Percentiles rank a stretch among this genome's conserved stretches.
Conservation (phyloP, 1,140 invertebrate species). For the Battus philenor region DNA sequence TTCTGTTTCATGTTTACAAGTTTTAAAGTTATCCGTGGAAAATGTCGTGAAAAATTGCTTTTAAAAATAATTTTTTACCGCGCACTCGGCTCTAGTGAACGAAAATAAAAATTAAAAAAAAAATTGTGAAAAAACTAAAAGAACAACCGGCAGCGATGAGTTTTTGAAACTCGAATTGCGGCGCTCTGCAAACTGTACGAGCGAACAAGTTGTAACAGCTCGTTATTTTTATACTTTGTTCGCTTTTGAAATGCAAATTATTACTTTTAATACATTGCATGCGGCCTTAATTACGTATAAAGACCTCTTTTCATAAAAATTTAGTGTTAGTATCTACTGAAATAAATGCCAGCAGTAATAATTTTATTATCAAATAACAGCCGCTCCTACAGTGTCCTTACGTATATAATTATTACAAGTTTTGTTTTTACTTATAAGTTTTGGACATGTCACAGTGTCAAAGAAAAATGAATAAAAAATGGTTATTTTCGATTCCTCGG, state of each 20-base stretch:
- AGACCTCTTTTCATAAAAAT: too few relatives aligned
- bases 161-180: slow-evolving; percentile 15
- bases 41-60: not conserved
- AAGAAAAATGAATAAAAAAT: too few relatives aligned
- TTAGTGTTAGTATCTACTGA: too few relatives aligned
- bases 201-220: slow-evolving; percentile 10
- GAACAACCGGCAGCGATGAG: slow-evolving; percentile 5
- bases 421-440: too few relatives aligned
- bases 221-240: slow-evolving; percentile 9
- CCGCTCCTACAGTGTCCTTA: too few relatives aligned
- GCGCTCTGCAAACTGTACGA: not conserved
- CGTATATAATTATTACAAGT: too few relatives aligned
- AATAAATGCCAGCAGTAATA: too few relatives aligned
- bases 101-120: too few relatives aligned
- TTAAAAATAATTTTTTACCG: not conserved
- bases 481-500: too few relatives aligned
- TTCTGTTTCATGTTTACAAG: not conserved
- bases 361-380: too few relatives aligned
- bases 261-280: not conserved
- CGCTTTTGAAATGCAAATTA: not conserved
- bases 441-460: too few relatives aligned
- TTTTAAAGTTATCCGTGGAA: not conserved
- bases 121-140: not conserved
- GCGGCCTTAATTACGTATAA: not conserved
- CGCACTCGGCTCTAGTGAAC: not conserved